Evolutionary conservation across 2,888 invertebrate genomes (phyloP).

Genomic region (Mechanitis mazaeus): DNA sequence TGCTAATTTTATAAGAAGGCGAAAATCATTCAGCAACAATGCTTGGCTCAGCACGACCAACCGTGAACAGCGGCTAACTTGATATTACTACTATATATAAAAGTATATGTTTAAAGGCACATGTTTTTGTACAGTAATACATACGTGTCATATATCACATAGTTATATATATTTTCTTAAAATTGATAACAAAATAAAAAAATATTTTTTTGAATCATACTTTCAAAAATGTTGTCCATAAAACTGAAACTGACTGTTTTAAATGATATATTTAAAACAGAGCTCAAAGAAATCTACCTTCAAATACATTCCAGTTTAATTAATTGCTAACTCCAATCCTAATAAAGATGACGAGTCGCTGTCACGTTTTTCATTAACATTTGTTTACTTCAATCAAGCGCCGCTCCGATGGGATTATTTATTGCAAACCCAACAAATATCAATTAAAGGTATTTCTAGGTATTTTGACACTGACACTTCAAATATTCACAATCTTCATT

Average conservation of each 20-base stretch:
- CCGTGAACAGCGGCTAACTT: no score
- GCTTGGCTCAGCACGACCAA: no score
- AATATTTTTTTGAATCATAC: no score
- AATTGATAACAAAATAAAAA: no score
- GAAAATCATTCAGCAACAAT: no score
- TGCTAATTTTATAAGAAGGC: no score
- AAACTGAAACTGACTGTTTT: neutral
- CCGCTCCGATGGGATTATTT: constrained; percentile 18
- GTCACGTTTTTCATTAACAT: constrained; percentile 35
- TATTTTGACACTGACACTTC: neutral
- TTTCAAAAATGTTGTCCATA: neutral
- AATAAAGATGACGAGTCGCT: constrained; percentile 16
- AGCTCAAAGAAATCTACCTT: neutral
- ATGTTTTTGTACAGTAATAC: no score
- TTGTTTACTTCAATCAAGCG: constrained; percentile 31
- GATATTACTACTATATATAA: no score
- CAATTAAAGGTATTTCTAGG: no score
- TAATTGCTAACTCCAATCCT: constrained; percentile 6
- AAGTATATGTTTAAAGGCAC: no score
- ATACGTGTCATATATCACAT: no score
- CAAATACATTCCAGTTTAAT: neutral
- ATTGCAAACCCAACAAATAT: neutral
- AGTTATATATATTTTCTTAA: no score
- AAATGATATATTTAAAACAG: neutral
- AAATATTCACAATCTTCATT: neutral